phyloP scores from a whole-genome alignment of 2,113 vertebrate species.

The Acanthisitta chloris region DNA sequence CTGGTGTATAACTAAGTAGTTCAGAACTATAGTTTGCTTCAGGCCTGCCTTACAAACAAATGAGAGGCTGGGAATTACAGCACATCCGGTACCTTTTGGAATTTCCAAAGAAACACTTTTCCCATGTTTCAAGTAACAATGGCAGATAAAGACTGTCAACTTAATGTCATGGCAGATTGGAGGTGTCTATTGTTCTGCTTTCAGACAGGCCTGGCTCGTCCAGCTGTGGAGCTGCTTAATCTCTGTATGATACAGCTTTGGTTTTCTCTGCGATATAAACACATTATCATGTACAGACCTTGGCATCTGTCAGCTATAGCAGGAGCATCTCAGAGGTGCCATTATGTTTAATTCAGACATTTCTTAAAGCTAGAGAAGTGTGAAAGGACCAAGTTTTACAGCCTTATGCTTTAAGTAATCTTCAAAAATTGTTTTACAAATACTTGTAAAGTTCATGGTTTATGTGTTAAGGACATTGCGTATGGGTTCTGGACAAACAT shows the following conservation, averaged over 20 bases:
- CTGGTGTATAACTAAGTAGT: conserved; percentile 76
- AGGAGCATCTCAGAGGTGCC: conserved; percentile 13
- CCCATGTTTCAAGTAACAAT: conserved; percentile 78
- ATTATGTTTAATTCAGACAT: conserved; percentile 22
- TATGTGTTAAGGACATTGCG: neutral
- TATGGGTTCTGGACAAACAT: neutral
- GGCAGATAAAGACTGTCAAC: conserved; percentile 74
- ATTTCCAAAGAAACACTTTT: conserved; percentile 65
- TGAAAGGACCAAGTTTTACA: neutral
- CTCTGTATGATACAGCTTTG: conserved; percentile 38
- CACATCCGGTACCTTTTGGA: conserved; percentile 72
- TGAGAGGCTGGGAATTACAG: conserved; percentile 70
- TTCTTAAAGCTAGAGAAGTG: neutral
- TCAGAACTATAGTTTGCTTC: conserved; percentile 69
- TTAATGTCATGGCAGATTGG: conserved; percentile 69
- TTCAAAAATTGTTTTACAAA: neutral
- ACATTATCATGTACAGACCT: conserved; percentile 47
- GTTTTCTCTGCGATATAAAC: conserved; percentile 43
- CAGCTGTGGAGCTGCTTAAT: conserved; percentile 62
- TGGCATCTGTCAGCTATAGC: conserved; percentile 22
- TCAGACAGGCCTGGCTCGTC: conserved; percentile 57
- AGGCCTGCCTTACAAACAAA: conserved; percentile 51
- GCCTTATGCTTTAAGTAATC: neutral
- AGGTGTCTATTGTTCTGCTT: conserved; percentile 69
- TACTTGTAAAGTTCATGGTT: neutral